These are phyloP conservation scores for Pomacea canaliculata DNA, from an alignment of 2,888 invertebrate species.

Conservation along the genomic window DNA sequence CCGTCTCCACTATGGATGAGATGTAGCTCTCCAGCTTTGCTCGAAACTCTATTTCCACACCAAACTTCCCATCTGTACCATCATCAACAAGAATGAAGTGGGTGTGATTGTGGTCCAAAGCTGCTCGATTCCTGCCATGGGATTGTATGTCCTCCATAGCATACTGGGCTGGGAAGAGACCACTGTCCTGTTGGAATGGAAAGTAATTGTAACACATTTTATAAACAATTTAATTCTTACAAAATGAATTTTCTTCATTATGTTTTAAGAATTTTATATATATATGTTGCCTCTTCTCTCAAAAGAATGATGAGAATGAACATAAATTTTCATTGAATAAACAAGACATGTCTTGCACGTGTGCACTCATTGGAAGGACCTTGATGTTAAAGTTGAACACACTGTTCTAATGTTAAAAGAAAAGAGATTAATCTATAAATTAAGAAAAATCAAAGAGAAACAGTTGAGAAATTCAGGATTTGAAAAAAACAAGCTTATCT, in stretches of 20 bases:
- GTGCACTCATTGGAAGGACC: too few species aligned
- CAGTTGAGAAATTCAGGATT: too few species aligned
- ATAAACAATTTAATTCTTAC: too few species aligned
- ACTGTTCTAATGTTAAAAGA: too few species aligned
- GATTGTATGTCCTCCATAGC: slow-evolving; percentile 48
- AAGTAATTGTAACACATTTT: not conserved
- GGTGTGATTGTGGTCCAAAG: slow-evolving; percentile 68
- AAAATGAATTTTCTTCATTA: not conserved
- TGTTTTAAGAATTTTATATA: not conserved
- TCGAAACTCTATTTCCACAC: slow-evolving; percentile 62
- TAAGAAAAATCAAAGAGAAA: too few species aligned
- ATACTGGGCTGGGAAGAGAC: slow-evolving; percentile 63
- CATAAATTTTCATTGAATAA: too few species aligned
- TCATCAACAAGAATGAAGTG: slow-evolving; percentile 69
- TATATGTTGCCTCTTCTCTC: too few species aligned
- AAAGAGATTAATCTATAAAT: too few species aligned
- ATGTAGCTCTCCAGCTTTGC: slow-evolving; percentile 60
- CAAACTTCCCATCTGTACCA: slow-evolving; percentile 63
- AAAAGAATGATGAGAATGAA: too few species aligned
- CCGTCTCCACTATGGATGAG: slow-evolving; percentile 52
- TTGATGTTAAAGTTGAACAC: too few species aligned
- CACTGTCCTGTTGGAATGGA: slow-evolving; percentile 39
- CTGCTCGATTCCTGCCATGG: slow-evolving; percentile 40
- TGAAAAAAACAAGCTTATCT: too few species aligned
- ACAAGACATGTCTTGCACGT: too few species aligned